Percentiles rank a stretch among this genome's conserved stretches.
Conservation (phyloP, 2,797 vertebrate species). For the Megaceryle alcyon region DNA sequence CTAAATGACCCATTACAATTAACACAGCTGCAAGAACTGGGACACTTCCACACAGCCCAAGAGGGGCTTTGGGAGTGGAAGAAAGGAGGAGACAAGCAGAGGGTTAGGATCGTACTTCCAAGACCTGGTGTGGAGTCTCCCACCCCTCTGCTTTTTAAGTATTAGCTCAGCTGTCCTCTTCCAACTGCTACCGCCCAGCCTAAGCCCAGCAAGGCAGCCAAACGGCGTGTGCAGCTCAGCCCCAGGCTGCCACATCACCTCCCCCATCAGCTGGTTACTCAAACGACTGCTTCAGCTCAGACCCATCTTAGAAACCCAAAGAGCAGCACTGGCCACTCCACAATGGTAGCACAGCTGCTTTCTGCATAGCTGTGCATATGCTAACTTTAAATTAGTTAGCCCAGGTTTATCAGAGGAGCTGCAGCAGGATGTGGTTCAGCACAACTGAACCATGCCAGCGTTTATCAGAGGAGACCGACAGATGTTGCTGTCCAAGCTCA, state of each 20-base stretch:
- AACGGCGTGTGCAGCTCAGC: not conserved
- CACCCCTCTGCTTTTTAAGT: not conserved
- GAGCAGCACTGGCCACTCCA: accelerated
- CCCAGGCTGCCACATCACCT: not conserved
- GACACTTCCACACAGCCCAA: conserved; percentile 54
- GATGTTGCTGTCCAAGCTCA: not conserved
- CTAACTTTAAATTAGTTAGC: not conserved
- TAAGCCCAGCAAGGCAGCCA: not conserved
- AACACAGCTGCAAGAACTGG: conserved; percentile 74
- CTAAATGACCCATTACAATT: conserved; percentile 76
- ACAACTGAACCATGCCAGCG: not conserved
- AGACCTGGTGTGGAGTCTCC: not conserved
- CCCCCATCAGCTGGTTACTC: not conserved
- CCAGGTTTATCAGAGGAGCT: conserved; percentile 20
- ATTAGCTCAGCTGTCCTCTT: not conserved
- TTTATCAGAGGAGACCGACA: not conserved
- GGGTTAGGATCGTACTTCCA: not conserved
- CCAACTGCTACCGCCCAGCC: not conserved
- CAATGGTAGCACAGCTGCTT: accelerated
- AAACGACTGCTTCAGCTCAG: accelerated
- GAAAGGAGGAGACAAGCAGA: not conserved
- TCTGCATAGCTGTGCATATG: accelerated
- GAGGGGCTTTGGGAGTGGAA: conserved; percentile 16
- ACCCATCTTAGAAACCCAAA: not conserved
- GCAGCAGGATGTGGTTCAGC: conserved; percentile 48